Evolutionary conservation across 2,113 vertebrate genomes (phyloP).

Genomic region (Rhynchomys soricoides): DNA sequence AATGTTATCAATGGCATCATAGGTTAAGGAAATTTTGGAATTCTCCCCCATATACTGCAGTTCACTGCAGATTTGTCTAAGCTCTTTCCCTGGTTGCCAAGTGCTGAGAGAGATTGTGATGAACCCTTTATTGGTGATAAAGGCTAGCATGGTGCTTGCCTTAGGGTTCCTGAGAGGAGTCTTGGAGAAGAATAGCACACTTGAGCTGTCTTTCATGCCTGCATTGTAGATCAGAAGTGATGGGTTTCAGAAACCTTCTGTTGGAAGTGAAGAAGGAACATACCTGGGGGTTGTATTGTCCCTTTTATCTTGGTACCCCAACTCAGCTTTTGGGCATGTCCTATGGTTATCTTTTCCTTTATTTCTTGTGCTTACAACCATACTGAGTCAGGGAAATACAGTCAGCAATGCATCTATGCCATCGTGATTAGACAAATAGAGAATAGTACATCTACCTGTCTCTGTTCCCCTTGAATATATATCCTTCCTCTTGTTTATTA

Average conservation of each 20-base stretch:
- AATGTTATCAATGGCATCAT: neutral
- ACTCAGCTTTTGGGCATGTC: neutral
- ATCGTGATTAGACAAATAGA: neutral
- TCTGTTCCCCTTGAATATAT: fast-evolving
- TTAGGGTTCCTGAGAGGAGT: fast-evolving
- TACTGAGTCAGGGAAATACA: neutral
- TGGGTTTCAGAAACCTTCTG: neutral
- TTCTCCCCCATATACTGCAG: neutral
- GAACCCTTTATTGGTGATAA: neutral
- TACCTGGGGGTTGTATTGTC: fast-evolving
- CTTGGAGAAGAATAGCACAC: neutral
- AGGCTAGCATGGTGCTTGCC: neutral
- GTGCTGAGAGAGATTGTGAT: neutral
- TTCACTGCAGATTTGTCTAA: neutral
- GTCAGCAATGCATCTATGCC: neutral
- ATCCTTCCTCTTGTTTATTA: neutral
- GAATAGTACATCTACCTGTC: fast-evolving
- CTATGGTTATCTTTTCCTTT: neutral
- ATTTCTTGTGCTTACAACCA: neutral
- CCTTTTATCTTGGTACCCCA: neutral
- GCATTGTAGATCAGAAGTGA: neutral
- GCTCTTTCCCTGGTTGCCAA: neutral
- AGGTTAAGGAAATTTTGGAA: neutral
- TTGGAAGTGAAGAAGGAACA: neutral
- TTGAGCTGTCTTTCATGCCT: neutral